Conservation (phyloP, 1,140 invertebrate genomes). For the Trichonephila clavata region DNA sequence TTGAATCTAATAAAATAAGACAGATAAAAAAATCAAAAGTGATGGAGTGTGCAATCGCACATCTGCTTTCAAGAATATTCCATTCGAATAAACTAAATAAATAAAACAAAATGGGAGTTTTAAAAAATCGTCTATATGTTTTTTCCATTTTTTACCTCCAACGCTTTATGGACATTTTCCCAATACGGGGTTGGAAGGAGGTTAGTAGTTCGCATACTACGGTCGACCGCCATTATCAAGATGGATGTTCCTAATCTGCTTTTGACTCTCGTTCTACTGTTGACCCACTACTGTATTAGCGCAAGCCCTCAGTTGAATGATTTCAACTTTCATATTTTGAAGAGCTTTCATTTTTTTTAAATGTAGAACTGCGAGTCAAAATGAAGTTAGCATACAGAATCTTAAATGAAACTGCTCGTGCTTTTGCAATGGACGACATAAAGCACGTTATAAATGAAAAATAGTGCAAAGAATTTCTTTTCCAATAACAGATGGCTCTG, state of each 20-base stretch:
- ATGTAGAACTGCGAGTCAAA: too few species aligned
- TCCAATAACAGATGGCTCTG: too few species aligned
- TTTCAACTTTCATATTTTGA: neutral
- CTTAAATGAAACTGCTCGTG: too few species aligned
- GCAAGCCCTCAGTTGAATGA: neutral
- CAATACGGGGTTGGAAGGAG: slow-evolving; percentile 30
- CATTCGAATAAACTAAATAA: slow-evolving; percentile 63
- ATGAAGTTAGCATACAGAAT: too few species aligned
- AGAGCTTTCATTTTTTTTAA: neutral
- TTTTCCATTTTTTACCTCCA: slow-evolving; percentile 59
- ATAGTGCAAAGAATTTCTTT: too few species aligned
- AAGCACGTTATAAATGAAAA: too few species aligned
- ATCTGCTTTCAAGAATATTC: slow-evolving; percentile 25
- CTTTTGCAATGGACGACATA: too few species aligned
- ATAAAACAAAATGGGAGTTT: neutral
- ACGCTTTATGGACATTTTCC: slow-evolving; percentile 59
- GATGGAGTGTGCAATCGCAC: slow-evolving; percentile 46
- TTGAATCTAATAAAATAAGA: slow-evolving; percentile 57
- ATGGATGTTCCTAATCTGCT: slow-evolving; percentile 64
- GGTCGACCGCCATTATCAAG: slow-evolving; percentile 57
- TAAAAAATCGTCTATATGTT: slow-evolving; percentile 46
- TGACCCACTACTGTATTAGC: slow-evolving; percentile 9
- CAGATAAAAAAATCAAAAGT: slow-evolving; percentile 46
- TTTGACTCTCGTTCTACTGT: slow-evolving; percentile 43
- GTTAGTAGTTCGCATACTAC: slow-evolving; percentile 16